Percentiles rank a stretch among this genome's conserved stretches.
Evolutionary conservation across 2,888 invertebrate species (phyloP).

Genomic region (Thyatira batis): DNA sequence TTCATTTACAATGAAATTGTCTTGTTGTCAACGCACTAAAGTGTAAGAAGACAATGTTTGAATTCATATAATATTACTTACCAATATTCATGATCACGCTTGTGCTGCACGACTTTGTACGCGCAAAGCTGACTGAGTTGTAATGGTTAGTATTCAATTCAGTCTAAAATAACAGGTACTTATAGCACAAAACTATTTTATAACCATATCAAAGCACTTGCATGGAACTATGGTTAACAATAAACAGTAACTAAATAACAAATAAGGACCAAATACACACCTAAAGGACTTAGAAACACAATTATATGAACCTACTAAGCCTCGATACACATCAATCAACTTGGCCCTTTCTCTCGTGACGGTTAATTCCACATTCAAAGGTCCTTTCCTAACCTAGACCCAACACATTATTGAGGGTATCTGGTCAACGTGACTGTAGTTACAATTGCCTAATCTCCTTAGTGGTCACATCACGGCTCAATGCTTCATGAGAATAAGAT

Average conservation of each 20-base stretch:
- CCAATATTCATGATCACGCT: conserved; percentile 44
- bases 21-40: no score
- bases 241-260: no score
- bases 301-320: conserved; percentile 8
- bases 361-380: conserved; percentile 48
- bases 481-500: conserved; percentile 65
- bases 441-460: conserved; percentile 65
- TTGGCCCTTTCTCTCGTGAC: conserved; percentile 38
- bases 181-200: no score
- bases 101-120: conserved; percentile 42
- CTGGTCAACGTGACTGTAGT: conserved; percentile 44
- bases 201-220: no score
- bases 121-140: conserved; percentile 44
- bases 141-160: conserved; percentile 28
- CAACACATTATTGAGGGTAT: conserved; percentile 46
- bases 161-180: conserved; percentile 10
- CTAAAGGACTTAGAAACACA: no score
- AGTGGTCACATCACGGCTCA: conserved; percentile 57
- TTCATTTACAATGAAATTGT: conserved; percentile 31
- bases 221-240: no score
- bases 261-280: no score
- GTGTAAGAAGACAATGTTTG: no score
- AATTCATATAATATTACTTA: conserved; percentile 21
- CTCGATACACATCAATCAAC: conserved; percentile 15
- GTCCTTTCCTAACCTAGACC: conserved; percentile 29